phyloP scores from a whole-genome alignment of 2,113 vertebrate genomes.

The Hiodon tergisus region DNA sequence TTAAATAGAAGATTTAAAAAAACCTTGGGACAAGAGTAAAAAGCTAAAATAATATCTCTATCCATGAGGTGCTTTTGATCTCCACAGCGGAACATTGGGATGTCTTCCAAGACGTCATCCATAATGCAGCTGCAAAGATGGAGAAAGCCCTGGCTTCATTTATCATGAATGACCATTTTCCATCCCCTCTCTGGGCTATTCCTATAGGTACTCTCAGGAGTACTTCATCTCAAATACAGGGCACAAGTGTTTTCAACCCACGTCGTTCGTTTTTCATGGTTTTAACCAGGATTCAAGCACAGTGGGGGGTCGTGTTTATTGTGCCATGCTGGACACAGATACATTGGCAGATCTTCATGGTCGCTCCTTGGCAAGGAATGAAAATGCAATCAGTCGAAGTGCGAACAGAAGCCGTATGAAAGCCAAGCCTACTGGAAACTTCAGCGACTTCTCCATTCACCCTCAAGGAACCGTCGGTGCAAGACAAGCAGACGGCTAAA shows the following conservation, averaged over 20 bases:
- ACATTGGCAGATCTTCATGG: constrained; percentile 24
- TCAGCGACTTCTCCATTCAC: constrained; percentile 28
- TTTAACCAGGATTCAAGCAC: background rate
- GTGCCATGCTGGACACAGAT: constrained; percentile 22
- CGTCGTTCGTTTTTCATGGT: background rate
- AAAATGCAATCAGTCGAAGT: constrained; percentile 18
- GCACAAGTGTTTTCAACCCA: background rate
- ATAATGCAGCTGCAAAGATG: background rate
- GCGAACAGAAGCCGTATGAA: constrained; percentile 7
- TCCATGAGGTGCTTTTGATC: background rate
- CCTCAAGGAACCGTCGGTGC: constrained; percentile 31
- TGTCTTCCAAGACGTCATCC: background rate
- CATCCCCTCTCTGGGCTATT: background rate
- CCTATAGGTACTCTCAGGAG: background rate
- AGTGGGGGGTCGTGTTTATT: constrained; percentile 7
- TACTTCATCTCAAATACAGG: background rate
- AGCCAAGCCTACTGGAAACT: constrained; percentile 36
- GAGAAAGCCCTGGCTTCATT: background rate
- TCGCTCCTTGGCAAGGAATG: constrained; percentile 20
- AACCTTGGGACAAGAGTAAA: background rate
- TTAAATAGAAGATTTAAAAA: background rate
- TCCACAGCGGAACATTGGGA: background rate
- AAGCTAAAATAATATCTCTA: background rate
- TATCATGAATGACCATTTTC: background rate
- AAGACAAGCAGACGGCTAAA: background rate